Conservation (phyloP, 2,113 vertebrate species). For the Tricholaema leucomelas region DNA sequence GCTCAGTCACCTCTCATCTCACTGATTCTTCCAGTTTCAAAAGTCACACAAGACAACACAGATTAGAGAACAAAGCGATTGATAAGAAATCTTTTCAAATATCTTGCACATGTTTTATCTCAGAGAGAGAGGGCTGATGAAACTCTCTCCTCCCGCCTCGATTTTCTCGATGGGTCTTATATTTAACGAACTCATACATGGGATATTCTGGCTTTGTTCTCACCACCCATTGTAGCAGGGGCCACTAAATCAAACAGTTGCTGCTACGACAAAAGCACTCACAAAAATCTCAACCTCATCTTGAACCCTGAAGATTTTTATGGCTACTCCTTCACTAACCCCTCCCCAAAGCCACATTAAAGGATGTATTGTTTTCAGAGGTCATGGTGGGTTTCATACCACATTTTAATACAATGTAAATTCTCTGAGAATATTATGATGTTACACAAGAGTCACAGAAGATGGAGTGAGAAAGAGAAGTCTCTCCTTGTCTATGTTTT, state of each 20-base stretch:
- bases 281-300: conserved; percentile 82
- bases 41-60: fast-evolving
- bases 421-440: conserved; percentile 69
- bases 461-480: not conserved
- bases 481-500: not conserved
- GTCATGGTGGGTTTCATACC: conserved; percentile 89
- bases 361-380: conserved; percentile 88
- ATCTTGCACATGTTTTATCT: not conserved
- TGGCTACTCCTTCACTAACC: conserved; percentile 71
- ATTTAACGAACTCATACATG: conserved; percentile 39
- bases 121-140: not conserved
- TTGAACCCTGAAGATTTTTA: conserved; percentile 87
- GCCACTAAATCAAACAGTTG: conserved; percentile 81
- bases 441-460: conserved; percentile 38
- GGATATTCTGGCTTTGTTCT: conserved; percentile 75
- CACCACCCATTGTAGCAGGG: conserved; percentile 66
- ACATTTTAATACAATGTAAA: conserved; percentile 83
- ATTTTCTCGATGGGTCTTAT: not conserved
- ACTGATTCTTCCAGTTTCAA: not conserved
- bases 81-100: not conserved
- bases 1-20: not conserved
- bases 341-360: conserved; percentile 84
- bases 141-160: not conserved
- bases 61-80: not conserved
- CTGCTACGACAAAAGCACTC: conserved; percentile 78